Percentiles rank a stretch among this genome's conserved stretches.
phyloP scores from a whole-genome alignment of 53 echinoderm and acorn worm genomes.

The Luidia sarsii region DNA sequence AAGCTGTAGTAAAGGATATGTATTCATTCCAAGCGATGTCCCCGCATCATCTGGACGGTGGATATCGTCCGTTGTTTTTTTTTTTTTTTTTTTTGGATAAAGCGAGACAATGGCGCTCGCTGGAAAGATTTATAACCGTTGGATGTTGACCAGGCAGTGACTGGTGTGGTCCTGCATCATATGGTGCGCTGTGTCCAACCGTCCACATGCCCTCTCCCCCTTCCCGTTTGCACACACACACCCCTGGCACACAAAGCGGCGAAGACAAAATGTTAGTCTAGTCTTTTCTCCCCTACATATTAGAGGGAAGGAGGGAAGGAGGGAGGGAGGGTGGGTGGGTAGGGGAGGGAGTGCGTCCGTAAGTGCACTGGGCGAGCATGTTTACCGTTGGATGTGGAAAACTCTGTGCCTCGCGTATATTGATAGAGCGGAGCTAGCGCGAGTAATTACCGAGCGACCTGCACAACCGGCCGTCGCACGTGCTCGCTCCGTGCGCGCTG shows the following conservation, averaged over 20 bases:
- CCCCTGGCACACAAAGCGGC: not conserved
- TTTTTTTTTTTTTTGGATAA: too few relatives aligned
- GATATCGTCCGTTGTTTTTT: too few relatives aligned
- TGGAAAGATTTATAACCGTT: too few relatives aligned
- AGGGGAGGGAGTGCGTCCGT: too few relatives aligned
- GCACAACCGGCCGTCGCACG: constrained; percentile 45
- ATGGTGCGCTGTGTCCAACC: too few relatives aligned
- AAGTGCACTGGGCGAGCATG: constrained; percentile 40
- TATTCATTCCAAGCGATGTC: too few relatives aligned
- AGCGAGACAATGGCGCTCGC: too few relatives aligned
- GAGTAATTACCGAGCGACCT: constrained; percentile 51
- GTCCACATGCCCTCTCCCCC: too few relatives aligned
- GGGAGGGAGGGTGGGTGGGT: not conserved
- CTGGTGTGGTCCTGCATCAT: too few relatives aligned
- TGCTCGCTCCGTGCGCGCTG: constrained; percentile 29
- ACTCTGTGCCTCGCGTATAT: constrained; percentile 21
- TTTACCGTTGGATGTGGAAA: constrained; percentile 47
- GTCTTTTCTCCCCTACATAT: constrained; percentile 28
- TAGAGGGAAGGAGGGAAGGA: not conserved
- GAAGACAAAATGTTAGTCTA: constrained; percentile 46
- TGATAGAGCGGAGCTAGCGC: constrained; percentile 47
- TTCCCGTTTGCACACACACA: constrained; percentile 21
- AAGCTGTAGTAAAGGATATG: too few relatives aligned
- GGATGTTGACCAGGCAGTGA: too few relatives aligned
- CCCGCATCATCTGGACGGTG: too few relatives aligned